phyloP scores from a whole-genome alignment of 1,140 invertebrate genomes.

The Amphibalanus amphitrite region DNA sequence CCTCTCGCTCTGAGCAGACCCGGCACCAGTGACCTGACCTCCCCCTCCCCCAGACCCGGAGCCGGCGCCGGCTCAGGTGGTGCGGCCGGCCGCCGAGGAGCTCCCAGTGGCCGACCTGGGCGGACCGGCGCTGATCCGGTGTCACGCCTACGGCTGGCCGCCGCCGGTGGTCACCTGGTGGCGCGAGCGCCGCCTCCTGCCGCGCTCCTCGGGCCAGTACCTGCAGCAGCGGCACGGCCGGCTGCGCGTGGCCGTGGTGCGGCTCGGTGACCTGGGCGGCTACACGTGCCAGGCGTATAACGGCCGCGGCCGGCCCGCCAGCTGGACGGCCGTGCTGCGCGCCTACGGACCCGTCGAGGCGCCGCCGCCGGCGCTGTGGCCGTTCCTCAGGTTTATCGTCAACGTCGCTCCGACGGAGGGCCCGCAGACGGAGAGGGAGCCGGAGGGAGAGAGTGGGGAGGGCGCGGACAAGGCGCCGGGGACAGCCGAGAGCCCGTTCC shows the following conservation, averaged over 20 bases:
- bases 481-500: not conserved
- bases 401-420: too few species aligned
- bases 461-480: too few species aligned
- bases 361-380: too few species aligned
- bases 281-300: conserved; percentile 74
- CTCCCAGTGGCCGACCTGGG: conserved; percentile 45
- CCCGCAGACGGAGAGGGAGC: too few species aligned
- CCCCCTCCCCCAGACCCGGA: conserved; percentile 26
- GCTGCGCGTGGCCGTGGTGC: conserved; percentile 49
- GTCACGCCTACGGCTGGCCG: conserved; percentile 69
- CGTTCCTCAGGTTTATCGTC: too few species aligned
- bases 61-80: conserved; percentile 28
- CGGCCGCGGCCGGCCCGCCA: conserved; percentile 50
- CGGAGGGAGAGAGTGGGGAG: too few species aligned
- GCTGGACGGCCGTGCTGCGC: conserved; percentile 50
- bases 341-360: conserved; percentile 40
- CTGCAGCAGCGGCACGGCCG: conserved; percentile 53
- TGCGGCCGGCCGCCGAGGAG: conserved; percentile 10
- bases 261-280: conserved; percentile 49
- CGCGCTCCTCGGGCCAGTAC: conserved; percentile 46
- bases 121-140: conserved; percentile 47
- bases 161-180: conserved; percentile 71
- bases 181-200: conserved; percentile 52
- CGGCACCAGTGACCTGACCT: not conserved
- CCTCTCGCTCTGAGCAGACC: too few species aligned